Evolutionary conservation across 2,797 vertebrate species (phyloP).

Genomic region (Cheirogaleus major): DNA sequence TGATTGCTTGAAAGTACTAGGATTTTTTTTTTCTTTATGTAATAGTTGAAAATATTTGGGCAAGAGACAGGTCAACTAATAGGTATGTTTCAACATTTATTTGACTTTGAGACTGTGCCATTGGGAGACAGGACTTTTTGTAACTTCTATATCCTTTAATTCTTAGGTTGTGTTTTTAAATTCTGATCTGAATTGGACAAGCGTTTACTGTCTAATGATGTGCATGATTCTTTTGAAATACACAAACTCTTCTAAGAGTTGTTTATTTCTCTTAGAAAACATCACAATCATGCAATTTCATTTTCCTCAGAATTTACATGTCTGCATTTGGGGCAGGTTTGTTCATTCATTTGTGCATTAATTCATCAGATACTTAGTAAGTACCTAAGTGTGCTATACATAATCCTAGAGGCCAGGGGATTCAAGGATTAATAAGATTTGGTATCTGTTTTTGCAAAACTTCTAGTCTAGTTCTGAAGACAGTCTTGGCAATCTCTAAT

Average conservation of each 20-base stretch:
- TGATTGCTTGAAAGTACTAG: background rate
- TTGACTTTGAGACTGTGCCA: background rate
- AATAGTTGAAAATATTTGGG: background rate
- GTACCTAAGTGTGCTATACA: background rate
- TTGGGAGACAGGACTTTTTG: background rate
- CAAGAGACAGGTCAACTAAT: background rate
- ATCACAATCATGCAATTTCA: background rate
- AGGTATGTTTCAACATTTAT: background rate
- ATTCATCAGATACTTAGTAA: background rate
- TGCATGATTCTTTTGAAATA: background rate
- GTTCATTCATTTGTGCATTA: background rate
- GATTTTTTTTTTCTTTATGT: background rate
- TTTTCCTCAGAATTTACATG: background rate
- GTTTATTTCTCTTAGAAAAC: background rate
- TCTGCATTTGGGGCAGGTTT: background rate
- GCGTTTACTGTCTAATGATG: background rate
- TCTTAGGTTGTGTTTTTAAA: background rate
- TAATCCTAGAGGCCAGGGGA: background rate
- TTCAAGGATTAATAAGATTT: background rate
- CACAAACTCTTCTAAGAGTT: background rate
- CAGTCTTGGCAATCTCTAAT: background rate
- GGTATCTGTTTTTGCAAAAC: background rate
- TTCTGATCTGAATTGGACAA: background rate
- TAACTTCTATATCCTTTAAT: background rate
- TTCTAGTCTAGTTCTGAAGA: background rate